phyloP scores from a whole-genome alignment of 2,113 vertebrate genomes.

The Corvus hawaiiensis region DNA sequence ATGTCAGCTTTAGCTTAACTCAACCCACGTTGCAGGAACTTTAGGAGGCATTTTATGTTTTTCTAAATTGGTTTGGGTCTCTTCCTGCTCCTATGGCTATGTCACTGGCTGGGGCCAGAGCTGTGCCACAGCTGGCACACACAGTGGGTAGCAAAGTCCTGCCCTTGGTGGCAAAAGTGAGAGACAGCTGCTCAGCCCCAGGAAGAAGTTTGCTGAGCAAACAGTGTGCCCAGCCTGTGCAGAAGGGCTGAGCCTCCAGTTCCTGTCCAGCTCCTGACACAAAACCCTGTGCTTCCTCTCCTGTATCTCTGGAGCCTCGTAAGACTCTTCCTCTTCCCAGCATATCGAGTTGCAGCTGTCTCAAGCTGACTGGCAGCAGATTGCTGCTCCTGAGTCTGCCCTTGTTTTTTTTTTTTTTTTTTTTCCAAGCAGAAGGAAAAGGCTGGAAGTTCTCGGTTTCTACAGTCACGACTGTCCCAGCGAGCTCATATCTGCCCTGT shows the following conservation, averaged over 20 bases:
- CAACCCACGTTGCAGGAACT: neutral
- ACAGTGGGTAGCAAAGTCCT: neutral
- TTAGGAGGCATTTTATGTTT: neutral
- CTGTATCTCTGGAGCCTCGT: neutral
- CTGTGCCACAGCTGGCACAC: neutral
- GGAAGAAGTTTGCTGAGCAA: neutral
- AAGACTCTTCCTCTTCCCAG: constrained; percentile 29
- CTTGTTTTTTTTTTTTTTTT: neutral
- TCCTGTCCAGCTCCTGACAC: neutral
- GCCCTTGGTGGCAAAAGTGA: neutral
- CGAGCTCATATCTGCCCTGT: constrained; percentile 23
- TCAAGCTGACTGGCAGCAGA: neutral
- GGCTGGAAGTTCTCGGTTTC: neutral
- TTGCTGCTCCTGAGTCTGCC: neutral
- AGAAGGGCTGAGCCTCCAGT: neutral
- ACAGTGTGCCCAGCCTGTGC: neutral
- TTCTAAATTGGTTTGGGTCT: neutral
- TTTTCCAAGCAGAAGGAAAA: neutral
- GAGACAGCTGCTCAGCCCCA: neutral
- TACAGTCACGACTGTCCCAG: neutral
- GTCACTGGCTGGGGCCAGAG: neutral
- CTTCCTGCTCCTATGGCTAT: neutral
- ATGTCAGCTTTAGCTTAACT: constrained; percentile 2
- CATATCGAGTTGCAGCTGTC: neutral
- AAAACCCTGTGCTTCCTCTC: neutral